A percentile compares a stretch with the other conserved stretches of the same genome.
phyloP scores from a whole-genome alignment of 2,888 invertebrate species.

The Tinea pellionella region DNA sequence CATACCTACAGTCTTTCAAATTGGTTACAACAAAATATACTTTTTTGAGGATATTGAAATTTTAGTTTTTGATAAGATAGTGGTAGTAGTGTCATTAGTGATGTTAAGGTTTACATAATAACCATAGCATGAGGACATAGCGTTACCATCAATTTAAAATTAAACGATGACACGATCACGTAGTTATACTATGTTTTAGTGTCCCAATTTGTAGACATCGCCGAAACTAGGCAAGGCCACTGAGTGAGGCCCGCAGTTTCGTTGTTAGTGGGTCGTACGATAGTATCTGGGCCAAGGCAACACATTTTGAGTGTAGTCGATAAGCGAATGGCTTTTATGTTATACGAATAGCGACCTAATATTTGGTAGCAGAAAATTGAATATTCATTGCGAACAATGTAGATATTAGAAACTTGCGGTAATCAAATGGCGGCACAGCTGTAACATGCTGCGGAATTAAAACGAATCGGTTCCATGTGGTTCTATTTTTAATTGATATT shows the following conservation, averaged over 20 bases:
- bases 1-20: too few species aligned
- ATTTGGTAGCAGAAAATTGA: not conserved
- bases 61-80: too few species aligned
- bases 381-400: not conserved
- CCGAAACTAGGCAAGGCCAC: constrained; percentile 12
- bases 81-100: too few species aligned
- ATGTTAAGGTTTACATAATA: too few species aligned
- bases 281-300: constrained; percentile 11
- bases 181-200: not conserved
- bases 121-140: too few species aligned
- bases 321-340: not conserved
- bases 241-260: constrained; percentile 12
- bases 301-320: constrained; percentile 12
- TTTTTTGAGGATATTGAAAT: too few species aligned
- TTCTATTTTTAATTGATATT: not conserved
- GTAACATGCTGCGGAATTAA: not conserved
- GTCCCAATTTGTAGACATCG: constrained; percentile 11
- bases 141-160: not conserved
- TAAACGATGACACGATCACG: not conserved
- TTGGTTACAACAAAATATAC: too few species aligned
- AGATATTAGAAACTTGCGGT: not conserved
- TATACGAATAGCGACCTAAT: not conserved
- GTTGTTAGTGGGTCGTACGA: constrained; percentile 9
- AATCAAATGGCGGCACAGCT: constrained; percentile 1
- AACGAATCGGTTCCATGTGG: not conserved